Evolutionary conservation across 2,797 vertebrate genomes (phyloP).

Genomic region (Kryptolebias ocellatus): DNA sequence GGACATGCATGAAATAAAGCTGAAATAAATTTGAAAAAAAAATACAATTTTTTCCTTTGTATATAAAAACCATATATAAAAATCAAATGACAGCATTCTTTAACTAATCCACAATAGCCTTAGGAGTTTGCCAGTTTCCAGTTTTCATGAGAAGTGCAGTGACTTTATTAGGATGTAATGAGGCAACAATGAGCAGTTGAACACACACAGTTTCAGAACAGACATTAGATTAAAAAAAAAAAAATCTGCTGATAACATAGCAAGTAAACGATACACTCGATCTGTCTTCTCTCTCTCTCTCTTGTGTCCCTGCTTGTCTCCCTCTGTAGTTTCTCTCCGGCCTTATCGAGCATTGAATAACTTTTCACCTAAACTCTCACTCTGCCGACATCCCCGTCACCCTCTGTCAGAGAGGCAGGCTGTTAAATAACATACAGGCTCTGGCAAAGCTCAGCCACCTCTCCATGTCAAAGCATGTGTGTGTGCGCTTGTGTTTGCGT

Average conservation of each 20-base stretch:
- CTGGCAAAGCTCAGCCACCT: slow-evolving; percentile 58
- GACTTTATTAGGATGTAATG: slow-evolving; percentile 58
- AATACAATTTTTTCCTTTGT: too few relatives aligned
- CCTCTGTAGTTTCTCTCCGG: slow-evolving; percentile 43
- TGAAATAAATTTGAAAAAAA: too few relatives aligned
- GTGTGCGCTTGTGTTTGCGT: slow-evolving; percentile 7
- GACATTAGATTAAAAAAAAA: slow-evolving; percentile 53
- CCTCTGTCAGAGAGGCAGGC: slow-evolving; percentile 50
- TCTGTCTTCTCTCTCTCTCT: slow-evolving; percentile 2
- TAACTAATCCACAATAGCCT: neutral
- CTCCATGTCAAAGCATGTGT: slow-evolving; percentile 38
- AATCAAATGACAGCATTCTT: too few relatives aligned
- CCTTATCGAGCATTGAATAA: slow-evolving; percentile 64
- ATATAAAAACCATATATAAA: too few relatives aligned
- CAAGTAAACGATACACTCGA: slow-evolving; percentile 51
- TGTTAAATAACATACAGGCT: slow-evolving; percentile 56
- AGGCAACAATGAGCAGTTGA: slow-evolving; percentile 62
- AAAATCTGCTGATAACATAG: slow-evolving; percentile 55
- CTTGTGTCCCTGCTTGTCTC: too few relatives aligned
- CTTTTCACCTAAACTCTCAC: slow-evolving; percentile 66
- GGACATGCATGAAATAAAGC: too few relatives aligned
- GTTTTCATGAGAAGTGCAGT: slow-evolving; percentile 4
- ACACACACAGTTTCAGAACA: slow-evolving; percentile 53
- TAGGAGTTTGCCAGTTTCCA: slow-evolving; percentile 16
- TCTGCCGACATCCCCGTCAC: slow-evolving; percentile 52